These are phyloP conservation scores for Heliopora coerulea DNA, from an alignment of 92 coral and sea anemone species.

Conservation along the genomic window DNA sequence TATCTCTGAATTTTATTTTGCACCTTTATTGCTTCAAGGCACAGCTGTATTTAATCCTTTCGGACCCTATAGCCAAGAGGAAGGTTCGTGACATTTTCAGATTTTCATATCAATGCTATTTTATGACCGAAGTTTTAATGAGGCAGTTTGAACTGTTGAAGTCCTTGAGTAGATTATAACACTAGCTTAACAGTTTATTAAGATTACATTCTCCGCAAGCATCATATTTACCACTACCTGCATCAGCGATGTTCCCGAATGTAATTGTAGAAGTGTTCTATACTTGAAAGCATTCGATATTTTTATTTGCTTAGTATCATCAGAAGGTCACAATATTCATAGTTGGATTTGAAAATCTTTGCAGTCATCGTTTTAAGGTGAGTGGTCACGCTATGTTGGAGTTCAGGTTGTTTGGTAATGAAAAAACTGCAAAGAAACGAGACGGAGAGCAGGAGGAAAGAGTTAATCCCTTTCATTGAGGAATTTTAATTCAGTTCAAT, in stretches of 20 bases:
- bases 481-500: too few relatives aligned
- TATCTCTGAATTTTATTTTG: neutral
- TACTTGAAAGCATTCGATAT: too few relatives aligned
- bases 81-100: constrained; percentile 54
- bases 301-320: constrained; percentile 73
- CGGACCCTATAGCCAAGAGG: constrained; percentile 94
- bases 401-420: too few relatives aligned
- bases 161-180: too few relatives aligned
- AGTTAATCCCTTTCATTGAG: too few relatives aligned
- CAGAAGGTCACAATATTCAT: constrained; percentile 95
- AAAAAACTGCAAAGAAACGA: too few relatives aligned
- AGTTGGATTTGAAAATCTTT: constrained; percentile 96
- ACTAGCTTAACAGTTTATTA: neutral
- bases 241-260: too few relatives aligned
- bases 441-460: too few relatives aligned
- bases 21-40: constrained; percentile 47
- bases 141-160: too few relatives aligned
- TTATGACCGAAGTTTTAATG: too few relatives aligned
- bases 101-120: neutral
- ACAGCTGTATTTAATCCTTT: constrained; percentile 73
- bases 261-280: too few relatives aligned
- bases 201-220: too few relatives aligned
- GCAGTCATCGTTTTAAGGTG: constrained; percentile 91
- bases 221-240: neutral
- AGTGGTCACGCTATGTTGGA: neutral